Evolutionary conservation across 1,140 invertebrate genomes (phyloP), one percentile per base, ranked within the genome.

Genomic region (Drosophila eugracilis): DNA sequence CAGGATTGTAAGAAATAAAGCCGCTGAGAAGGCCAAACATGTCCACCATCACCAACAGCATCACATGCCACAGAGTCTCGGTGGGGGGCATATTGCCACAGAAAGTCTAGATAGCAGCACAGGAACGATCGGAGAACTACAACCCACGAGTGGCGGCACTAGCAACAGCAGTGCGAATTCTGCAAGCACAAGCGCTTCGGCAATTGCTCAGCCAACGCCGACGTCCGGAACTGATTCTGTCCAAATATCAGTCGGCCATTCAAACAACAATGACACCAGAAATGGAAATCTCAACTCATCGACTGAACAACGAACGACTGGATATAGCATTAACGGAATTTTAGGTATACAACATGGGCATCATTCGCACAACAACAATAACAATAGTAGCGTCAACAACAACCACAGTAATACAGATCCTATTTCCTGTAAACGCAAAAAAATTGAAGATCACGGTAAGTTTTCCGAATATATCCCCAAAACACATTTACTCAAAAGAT

Each of bases 1-100:
- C 92, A 98, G 97, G 93, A 98, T 99, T 92, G 97, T 99, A 41
- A 94, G 97, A 58, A 99, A 99, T 92, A 98, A 98, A 91, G 97
- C 97, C 9, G 97, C 97, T 4, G 97, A 99, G 92, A 98, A 98
- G 90, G 97, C 97, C 80, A 99, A 98, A 91, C 96, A 97, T 86
- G 96, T 96, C 92, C 95, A 96, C 79, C 95, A 93, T 92, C 95
- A 92, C 15, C 55, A 94, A 72, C 92, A 93, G 86, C 93, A 90
- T 32, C 81, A 75, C 53, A 53, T 75, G 17, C 63, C 65, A 7
- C 62, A 74, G 7, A 69, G 72, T 52, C 69, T 85, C 4, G 74
- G 70, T 42, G 76, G 66, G 15, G 76, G 86, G 30, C 86, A 89
- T 88, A 90, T 91, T 70, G 91, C 92, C 17, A 73, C 55, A 92